Evolutionary conservation across 2,888 invertebrate species (phyloP), one percentile per base, ranked within the genome.

Genomic region (Pelosia muscerda): DNA sequence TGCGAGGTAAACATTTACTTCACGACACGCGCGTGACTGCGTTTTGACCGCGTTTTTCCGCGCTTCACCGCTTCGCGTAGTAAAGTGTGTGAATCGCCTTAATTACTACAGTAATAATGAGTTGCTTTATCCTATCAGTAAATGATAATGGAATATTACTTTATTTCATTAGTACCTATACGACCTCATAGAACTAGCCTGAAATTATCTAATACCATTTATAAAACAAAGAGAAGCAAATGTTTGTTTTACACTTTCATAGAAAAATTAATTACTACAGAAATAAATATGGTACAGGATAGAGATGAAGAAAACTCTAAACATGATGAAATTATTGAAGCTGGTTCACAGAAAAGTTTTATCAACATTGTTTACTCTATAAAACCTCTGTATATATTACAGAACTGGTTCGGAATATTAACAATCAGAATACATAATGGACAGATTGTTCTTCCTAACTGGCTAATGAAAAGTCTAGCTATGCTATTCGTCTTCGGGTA

Each of bases 381-480:
- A 55, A 84, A 79, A 66, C 87, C 88, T 2, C 68, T 83, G 9
- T 25, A 87, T 3, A 31, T 79, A 26, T 53, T 84, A 31, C 89
- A 89, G 74, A 78, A 83, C 66, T 56, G 75, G n/a, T 88, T 81
- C 63, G 91, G 91, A 25, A 86, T 90, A 76, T 86, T 85, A 58
- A 76, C 90, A 76, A 87, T 87, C 62, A 77, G 80, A 42, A 57
- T 79, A 13, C 72, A 70, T 2, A 74, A 84, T 23, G 82, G 81
- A 38, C 69, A 79, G 25, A 31, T 88, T 15, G 49, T 75, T 3
- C 68, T 78, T 4, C 77, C 86, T 28, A 83, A 67, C 34, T 78
- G 70, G 67, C 72, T 55, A 54, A 84, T 86, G 81, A 91, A 88
- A 73, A 15, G 74, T 1, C 74, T 83, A 15, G 78, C 81, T 6